Evolutionary conservation across 2,113 vertebrate genomes (phyloP).

Genomic region (cattle (Bos taurus)): DNA sequence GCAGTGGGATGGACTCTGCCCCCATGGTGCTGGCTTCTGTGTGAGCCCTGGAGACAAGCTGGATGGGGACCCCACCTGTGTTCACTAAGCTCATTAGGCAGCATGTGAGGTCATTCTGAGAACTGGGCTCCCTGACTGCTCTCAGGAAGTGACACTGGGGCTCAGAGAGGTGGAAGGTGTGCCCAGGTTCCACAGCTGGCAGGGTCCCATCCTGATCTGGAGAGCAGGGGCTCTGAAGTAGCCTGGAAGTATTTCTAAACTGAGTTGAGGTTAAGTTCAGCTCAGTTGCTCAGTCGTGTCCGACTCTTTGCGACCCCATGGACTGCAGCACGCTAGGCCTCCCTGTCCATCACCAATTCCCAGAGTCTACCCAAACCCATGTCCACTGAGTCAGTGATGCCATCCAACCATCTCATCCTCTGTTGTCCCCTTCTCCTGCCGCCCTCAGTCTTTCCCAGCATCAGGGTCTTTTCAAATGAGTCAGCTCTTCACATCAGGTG

Average conservation of each 20-base stretch:
- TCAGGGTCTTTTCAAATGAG: no score
- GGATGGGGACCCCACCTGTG: neutral
- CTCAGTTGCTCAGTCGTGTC: fast-evolving
- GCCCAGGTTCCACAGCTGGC: neutral
- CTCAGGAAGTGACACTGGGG: neutral
- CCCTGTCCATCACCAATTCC: no score
- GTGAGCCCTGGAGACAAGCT: neutral
- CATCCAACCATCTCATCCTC: no score
- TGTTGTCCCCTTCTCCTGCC: no score
- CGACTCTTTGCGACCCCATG: fast-evolving
- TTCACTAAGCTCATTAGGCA: neutral
- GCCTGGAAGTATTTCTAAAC: neutral
- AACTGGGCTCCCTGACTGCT: neutral
- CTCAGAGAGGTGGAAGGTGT: neutral
- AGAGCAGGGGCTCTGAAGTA: neutral
- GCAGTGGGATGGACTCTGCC: neutral
- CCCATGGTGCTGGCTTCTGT: neutral
- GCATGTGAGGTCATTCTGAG: neutral
- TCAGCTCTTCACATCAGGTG: no score
- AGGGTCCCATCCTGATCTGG: fast-evolving
- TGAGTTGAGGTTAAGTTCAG: neutral
- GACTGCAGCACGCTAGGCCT: no score
- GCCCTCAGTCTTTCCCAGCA: no score
- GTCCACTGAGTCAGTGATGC: no score
- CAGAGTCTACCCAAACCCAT: no score